These are phyloP conservation scores for Resseliella maxima DNA, from an alignment of 2,888 invertebrate genomes.

Conservation along the genomic window DNA sequence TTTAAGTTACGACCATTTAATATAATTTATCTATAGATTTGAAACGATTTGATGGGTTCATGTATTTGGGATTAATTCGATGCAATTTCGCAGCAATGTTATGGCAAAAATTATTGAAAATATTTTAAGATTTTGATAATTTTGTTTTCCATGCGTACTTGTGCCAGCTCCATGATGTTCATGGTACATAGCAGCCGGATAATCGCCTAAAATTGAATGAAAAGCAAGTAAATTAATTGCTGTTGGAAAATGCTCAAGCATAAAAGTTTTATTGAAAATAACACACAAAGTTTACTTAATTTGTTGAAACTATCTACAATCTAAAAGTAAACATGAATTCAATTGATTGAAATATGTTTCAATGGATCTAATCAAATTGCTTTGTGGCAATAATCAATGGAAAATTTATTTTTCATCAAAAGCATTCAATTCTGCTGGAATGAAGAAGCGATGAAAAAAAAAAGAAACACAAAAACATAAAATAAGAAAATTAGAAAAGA, in stretches of 20 bases:
- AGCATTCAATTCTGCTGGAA: neutral
- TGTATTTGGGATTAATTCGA: neutral
- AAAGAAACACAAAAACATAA: too few species aligned
- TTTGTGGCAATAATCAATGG: too few species aligned
- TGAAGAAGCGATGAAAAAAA: too few species aligned
- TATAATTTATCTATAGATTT: neutral
- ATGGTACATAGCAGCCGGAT: constrained; percentile 83
- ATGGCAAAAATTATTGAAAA: neutral
- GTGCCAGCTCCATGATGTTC: constrained; percentile 62
- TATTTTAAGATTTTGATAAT: neutral
- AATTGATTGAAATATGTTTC: too few species aligned
- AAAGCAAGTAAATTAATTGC: neutral
- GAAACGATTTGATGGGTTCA: neutral
- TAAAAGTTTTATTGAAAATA: constrained; percentile 57
- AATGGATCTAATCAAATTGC: too few species aligned
- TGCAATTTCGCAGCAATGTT: neutral
- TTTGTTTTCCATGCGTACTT: neutral
- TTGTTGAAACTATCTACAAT: too few species aligned
- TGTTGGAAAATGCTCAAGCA: constrained; percentile 62
- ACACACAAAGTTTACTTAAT: neutral
- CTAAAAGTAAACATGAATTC: too few species aligned
- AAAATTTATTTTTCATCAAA: too few species aligned
- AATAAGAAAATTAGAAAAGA: too few species aligned
- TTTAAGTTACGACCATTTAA: neutral
- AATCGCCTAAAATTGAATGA: constrained; percentile 77